Percentiles rank a stretch among this genome's conserved stretches.
Evolutionary conservation across 2,888 invertebrate genomes (phyloP).

Genomic region (Fragum fragum): DNA sequence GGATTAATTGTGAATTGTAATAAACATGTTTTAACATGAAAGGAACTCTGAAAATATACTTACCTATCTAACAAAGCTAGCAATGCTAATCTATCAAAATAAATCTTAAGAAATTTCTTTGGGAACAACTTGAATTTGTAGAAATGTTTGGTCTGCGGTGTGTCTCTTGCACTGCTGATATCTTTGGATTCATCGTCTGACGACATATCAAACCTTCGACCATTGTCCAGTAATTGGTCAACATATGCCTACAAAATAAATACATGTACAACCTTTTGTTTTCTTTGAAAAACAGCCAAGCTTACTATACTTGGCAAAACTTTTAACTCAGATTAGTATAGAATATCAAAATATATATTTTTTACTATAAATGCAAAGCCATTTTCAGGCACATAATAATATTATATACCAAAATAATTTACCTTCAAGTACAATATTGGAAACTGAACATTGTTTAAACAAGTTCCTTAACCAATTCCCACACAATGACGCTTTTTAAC

Average conservation of each 20-base stretch:
- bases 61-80: conserved; percentile 95
- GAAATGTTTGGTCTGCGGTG: conserved; percentile 88
- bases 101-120: conserved; percentile 91
- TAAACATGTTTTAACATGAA: no score
- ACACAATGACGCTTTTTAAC: no score
- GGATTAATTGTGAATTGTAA: no score
- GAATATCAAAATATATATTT: no score
- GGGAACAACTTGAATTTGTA: conserved; percentile 93
- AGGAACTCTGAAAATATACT: conserved; percentile 44
- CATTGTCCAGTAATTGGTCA: conserved; percentile 74
- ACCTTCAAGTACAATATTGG: no score
- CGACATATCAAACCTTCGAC: conserved; percentile 65
- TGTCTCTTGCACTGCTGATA: conserved; percentile 76
- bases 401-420: no score
- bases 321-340: no score
- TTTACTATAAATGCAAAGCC: no score
- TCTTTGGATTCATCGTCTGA: conserved; percentile 80
- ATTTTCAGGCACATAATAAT: no score
- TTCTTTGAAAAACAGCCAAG: neutral
- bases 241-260: conserved; percentile 74
- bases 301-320: neutral
- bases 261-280: no score
- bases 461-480: no score
- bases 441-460: no score
- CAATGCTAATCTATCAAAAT: conserved; percentile 96